Conservation (phyloP, 2,797 vertebrate species). For the Hypotaenidia okinawae region DNA sequence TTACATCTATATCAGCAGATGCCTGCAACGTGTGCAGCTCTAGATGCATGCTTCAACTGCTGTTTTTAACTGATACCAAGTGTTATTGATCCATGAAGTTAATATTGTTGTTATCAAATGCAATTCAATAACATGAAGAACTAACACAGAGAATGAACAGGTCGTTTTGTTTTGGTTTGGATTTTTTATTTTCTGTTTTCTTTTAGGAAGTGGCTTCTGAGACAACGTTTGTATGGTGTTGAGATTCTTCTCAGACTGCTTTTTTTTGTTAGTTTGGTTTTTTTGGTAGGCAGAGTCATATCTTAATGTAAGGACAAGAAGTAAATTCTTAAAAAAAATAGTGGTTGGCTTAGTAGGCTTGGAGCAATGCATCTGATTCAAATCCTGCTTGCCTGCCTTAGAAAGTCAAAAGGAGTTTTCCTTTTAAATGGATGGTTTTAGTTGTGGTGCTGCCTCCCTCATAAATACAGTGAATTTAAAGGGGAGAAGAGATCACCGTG, state of each 20-base stretch:
- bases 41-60: not conserved
- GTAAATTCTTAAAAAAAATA: not conserved
- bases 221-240: not conserved
- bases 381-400: not conserved
- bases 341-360: not conserved
- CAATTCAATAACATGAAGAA: not conserved
- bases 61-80: not conserved
- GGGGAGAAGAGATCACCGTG: not conserved
- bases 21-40: not conserved
- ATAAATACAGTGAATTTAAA: not conserved
- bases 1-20: not conserved
- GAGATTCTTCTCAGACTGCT: not conserved
- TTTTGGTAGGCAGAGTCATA: not conserved
- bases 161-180: accelerated
- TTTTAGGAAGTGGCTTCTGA: accelerated
- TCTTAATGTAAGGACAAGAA: not conserved
- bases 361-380: accelerated
- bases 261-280: not conserved
- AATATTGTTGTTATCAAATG: not conserved
- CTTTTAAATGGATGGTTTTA: not conserved
- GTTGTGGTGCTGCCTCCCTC: not conserved
- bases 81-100: not conserved
- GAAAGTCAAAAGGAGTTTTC: not conserved
- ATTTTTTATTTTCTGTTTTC: not conserved
- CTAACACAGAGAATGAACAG: not conserved